These are phyloP conservation scores for Blastobasis lacticolella DNA, from an alignment of 2,888 invertebrate genomes.

Conservation along the genomic window DNA sequence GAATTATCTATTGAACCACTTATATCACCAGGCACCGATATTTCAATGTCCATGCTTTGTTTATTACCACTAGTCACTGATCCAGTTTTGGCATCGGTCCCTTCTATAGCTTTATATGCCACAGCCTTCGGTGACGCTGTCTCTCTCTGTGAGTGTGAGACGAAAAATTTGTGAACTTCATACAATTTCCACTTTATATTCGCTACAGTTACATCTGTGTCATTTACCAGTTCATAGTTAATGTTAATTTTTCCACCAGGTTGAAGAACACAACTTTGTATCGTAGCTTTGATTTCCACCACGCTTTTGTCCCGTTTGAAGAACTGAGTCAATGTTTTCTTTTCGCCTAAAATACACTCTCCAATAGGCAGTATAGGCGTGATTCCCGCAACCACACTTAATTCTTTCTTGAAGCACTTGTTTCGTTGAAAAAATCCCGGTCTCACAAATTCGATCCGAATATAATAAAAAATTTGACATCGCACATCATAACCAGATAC, in stretches of 20 bases:
- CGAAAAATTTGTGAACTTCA: slow-evolving; percentile 14
- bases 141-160: not conserved
- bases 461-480: slow-evolving; percentile 19
- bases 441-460: slow-evolving; percentile 22
- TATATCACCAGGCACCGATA: slow-evolving; percentile 10
- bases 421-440: slow-evolving; percentile 16
- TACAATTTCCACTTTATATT: slow-evolving; percentile 15
- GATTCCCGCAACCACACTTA: slow-evolving; percentile 17
- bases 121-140: not conserved
- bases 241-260: slow-evolving; percentile 15
- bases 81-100: slow-evolving; percentile 14
- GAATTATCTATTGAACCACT: slow-evolving; percentile 12
- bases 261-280: slow-evolving; percentile 15
- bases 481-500: slow-evolving; percentile 3
- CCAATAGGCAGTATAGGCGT: slow-evolving; percentile 13
- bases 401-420: slow-evolving; percentile 19
- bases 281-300: slow-evolving; percentile 17
- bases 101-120: slow-evolving; percentile 2
- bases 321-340: slow-evolving; percentile 16
- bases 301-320: slow-evolving; percentile 15
- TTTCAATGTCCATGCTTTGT: slow-evolving; percentile 8
- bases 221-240: slow-evolving; percentile 17
- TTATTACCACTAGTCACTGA: slow-evolving; percentile 10
- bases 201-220: slow-evolving; percentile 13
- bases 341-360: slow-evolving; percentile 14